Evolutionary conservation across 1,140 invertebrate genomes (phyloP).

Genomic region (Chelonus insularis): DNA sequence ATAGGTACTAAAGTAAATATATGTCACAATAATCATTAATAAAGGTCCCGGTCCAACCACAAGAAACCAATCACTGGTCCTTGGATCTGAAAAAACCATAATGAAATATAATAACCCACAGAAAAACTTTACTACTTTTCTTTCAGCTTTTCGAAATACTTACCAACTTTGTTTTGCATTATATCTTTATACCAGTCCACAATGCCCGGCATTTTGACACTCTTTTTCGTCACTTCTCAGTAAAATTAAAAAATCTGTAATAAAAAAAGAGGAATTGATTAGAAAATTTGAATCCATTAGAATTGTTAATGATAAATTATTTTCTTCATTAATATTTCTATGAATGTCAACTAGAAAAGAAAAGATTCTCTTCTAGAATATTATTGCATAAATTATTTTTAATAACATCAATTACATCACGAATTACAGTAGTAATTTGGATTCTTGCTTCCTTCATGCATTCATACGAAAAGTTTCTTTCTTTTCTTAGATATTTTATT

Average conservation of each 20-base stretch:
- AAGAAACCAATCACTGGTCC: slow-evolving; percentile 84
- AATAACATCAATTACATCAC: slow-evolving; percentile 2
- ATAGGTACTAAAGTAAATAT: slow-evolving; percentile 75
- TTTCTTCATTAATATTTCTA: neutral
- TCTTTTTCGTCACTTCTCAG: too few species aligned
- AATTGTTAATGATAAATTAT: neutral
- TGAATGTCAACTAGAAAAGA: neutral
- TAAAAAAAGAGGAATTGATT: too few species aligned
- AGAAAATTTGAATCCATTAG: too few species aligned
- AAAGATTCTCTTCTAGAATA: neutral
- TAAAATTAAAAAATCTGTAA: too few species aligned
- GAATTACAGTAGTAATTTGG: neutral
- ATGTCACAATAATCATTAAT: slow-evolving; percentile 71
- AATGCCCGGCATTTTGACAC: slow-evolving; percentile 32
- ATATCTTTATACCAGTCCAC: slow-evolving; percentile 51
- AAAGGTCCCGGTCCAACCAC: slow-evolving; percentile 80
- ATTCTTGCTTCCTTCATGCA: neutral
- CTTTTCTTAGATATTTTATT: too few species aligned
- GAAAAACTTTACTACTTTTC: too few species aligned
- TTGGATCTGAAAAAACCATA: slow-evolving; percentile 73
- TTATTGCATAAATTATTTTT: slow-evolving; percentile 4
- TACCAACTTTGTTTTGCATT: slow-evolving; percentile 53
- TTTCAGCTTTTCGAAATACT: slow-evolving; percentile 7
- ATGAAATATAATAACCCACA: neutral
- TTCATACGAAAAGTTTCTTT: neutral